Conservation (phyloP, 2,888 invertebrate genomes). For the Caenorhabditis virilis region DNA sequence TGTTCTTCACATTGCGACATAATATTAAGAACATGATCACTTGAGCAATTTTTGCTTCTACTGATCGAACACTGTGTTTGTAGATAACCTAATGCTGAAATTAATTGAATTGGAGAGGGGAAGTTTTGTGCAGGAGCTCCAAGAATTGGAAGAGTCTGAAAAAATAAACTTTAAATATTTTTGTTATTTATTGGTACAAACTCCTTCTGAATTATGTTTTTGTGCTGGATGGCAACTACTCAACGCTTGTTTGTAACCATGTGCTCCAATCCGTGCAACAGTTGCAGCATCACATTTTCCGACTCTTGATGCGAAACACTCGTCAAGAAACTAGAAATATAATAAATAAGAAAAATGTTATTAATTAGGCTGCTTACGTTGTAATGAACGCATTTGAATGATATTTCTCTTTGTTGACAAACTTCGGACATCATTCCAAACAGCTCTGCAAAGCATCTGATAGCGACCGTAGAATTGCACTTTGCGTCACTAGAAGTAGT, state of each 20-base stretch:
- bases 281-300: constrained; percentile 41
- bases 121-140: constrained; percentile 18
- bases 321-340: constrained; percentile 41
- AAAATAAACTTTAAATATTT: background rate
- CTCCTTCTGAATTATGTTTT: constrained; percentile 31
- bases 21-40: constrained; percentile 49
- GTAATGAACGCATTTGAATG: constrained; percentile 53
- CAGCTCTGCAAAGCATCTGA: constrained; percentile 49
- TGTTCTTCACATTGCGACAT: constrained; percentile 48
- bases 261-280: constrained; percentile 36
- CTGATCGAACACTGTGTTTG: constrained; percentile 52
- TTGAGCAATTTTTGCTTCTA: constrained; percentile 47
- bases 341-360: background rate
- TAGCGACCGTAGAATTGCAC: constrained; percentile 49
- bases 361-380: constrained; percentile 21
- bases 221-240: constrained; percentile 18
- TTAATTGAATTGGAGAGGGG: constrained; percentile 28
- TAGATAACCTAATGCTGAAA: constrained; percentile 41
- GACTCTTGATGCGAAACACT: constrained; percentile 43
- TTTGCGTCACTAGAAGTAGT: constrained; percentile 42
- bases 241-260: constrained; percentile 33
- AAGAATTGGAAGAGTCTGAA: constrained; percentile 27
- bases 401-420: constrained; percentile 40
- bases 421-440: constrained; percentile 49
- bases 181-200: background rate